Base-by-base conservation (phyloP, 2,797 vertebrate genomes). In the Hypotaenidia okinawae region DNA sequence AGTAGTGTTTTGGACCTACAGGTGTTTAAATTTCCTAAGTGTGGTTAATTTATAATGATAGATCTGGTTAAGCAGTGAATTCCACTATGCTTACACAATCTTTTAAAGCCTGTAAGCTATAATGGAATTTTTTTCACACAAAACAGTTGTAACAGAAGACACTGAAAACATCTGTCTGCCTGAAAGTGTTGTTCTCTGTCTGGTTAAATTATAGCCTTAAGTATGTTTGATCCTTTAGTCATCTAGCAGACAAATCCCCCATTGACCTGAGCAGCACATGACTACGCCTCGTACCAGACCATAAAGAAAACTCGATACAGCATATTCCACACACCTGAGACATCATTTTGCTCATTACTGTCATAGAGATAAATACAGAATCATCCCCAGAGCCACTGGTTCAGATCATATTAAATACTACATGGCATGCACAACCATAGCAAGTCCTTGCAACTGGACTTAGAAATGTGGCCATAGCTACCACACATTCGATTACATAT, bases 11-110 rank as follows among this genome's bases (percentile, higher is more conserved):
- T 95, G 54, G 73, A 95, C 68, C 94, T 96, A 87, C 87, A 96
- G 84, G 81, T 98, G 91, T 97, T 97, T 94, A 96, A 83, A 63
- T 94, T 94, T 96, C 92, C 84, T 58, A 87, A 95, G 89, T 89
- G 45, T 93, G 66, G 58, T 87, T 97, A 95, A 97, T 96, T 96
- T 96, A 89, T 95, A 95, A 95, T 97, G 86, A 93, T 96, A 87
- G 76, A 61, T 96, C 90, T 96, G 59, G 64, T 85, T 87, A 95
- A 95, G 55, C 90, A 74, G 82, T 94, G 77, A 97, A 95, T 97
- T 95, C 93, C 93, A 90, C 76, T 91, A 64, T 72, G 68, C 82
- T 97, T 96, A 95, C 58, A 85, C 59, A 95, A 96, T 89, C 90
- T 78, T 90, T 89, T 82, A 63, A 96, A 78, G 67, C 78, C 66